These are phyloP conservation scores for Sarcophaga variegata DNA, from an alignment of 2,888 invertebrate species.

Conservation along the genomic window DNA sequence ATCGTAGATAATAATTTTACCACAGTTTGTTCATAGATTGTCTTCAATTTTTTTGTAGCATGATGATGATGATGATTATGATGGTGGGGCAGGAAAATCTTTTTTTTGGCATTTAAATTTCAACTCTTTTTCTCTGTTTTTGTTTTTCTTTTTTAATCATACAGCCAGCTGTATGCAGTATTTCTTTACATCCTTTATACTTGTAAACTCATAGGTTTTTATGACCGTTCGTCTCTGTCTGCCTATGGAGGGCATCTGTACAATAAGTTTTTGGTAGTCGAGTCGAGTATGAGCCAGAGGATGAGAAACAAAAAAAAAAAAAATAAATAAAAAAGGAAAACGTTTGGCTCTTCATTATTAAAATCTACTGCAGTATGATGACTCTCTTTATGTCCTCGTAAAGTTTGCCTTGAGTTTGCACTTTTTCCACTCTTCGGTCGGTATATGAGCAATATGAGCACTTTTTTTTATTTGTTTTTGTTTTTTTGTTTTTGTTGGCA, in stretches of 20 bases:
- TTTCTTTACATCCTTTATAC: slow-evolving; percentile 3
- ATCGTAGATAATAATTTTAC: no score
- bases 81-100: slow-evolving; percentile 2
- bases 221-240: background rate
- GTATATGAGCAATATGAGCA: slow-evolving; percentile 25
- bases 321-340: slow-evolving; percentile 4
- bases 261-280: background rate
- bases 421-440: slow-evolving; percentile 23
- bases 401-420: slow-evolving; percentile 58
- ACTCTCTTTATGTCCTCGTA: slow-evolving; percentile 54
- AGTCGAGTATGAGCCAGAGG: background rate
- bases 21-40: background rate
- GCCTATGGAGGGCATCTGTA: background rate
- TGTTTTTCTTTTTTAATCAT: slow-evolving; percentile 5
- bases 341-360: slow-evolving; percentile 60
- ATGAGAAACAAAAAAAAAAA: slow-evolving; percentile 26
- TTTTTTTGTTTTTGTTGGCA: slow-evolving; percentile 6
- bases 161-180: slow-evolving; percentile 5
- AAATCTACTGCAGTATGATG: slow-evolving; percentile 68
- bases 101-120: slow-evolving; percentile 38
- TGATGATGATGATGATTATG: background rate
- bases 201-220: background rate
- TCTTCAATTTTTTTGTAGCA: background rate
- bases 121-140: slow-evolving; percentile 4
- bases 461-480: slow-evolving; percentile 11